phyloP scores from a whole-genome alignment of 2,888 invertebrate genomes.

The Autographa gamma region DNA sequence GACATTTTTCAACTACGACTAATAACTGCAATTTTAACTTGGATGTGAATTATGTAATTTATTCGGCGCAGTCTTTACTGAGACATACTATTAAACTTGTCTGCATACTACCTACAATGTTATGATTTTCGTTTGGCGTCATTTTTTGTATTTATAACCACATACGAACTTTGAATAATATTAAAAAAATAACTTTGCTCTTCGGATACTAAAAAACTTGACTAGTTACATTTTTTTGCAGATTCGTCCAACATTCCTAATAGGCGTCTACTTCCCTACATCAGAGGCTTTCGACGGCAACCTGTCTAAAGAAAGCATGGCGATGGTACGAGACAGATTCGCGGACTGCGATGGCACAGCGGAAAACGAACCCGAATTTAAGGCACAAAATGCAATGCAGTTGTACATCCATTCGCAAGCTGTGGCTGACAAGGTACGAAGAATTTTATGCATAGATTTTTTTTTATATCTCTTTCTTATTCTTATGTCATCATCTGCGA shows the following conservation, averaged over 20 bases:
- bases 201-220: neutral
- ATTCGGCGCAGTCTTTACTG: no score
- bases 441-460: neutral
- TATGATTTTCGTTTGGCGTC: no score
- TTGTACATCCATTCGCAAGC: constrained; percentile 85
- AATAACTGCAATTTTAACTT: no score
- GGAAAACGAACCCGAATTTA: constrained; percentile 73
- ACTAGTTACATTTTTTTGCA: constrained; percentile 55
- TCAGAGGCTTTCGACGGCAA: constrained; percentile 80
- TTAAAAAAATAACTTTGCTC: no score
- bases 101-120: no score
- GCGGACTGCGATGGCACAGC: constrained; percentile 62
- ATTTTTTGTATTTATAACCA: no score
- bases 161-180: no score
- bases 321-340: constrained; percentile 66
- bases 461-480: no score
- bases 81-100: no score
- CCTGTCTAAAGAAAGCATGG: constrained; percentile 68
- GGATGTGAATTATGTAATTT: no score
- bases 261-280: constrained; percentile 80
- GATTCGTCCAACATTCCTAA: constrained; percentile 88
- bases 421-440: constrained; percentile 89
- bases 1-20: no score
- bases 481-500: no score
- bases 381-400: constrained; percentile 85